Evolutionary conservation across 1,140 invertebrate species (phyloP), one percentile per base, ranked within the genome.

Genomic region (Drosophila takahashii): DNA sequence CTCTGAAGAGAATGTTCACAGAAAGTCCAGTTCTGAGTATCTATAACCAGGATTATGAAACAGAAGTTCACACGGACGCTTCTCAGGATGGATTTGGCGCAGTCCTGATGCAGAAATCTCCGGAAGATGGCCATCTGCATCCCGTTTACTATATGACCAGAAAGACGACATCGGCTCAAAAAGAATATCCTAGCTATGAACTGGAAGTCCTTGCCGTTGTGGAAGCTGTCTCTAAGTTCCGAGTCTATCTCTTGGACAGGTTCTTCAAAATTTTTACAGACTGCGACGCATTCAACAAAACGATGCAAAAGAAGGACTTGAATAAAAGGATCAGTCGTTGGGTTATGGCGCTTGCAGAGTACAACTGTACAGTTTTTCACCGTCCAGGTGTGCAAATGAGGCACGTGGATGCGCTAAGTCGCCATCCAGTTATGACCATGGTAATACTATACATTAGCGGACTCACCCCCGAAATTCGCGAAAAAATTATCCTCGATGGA

Each of bases 261-360:
- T 36, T 36, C 34, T 36, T 36, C 9, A 36, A 36, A 18, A 18
- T 44, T 44, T 44, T 0, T 18, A 18, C 9, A 18, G 41, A 18
- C 42, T 44, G 42, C 42, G 42, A 44, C 9, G 42, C 15, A 37
- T 37, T 37, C 5, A 44, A 44, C 16, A 44, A 44, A 18, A 42
- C 16, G 7, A 42, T 42, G 41, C 15, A 10, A 18, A 16, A 42
- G 41, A 42, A 42, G 3, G 15, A 44, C 15, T 5, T 44, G 3
- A 44, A 44, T 11, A 44, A 44, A 44, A 44, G 42, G 8, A 44
- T 44, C 16, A 44, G 41, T 10, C 41, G 41, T 42, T 42, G 41
- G 10, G 16, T 18, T 1, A 44, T 44, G 42, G 16, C 10, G 5
- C 16, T 44, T 16, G 42, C 16, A 11, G 42, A 44, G 42, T 44